Percentiles rank a stretch among this genome's conserved stretches.
Conservation (phyloP, 1,140 invertebrate species). For the Heliothis subflexa region DNA sequence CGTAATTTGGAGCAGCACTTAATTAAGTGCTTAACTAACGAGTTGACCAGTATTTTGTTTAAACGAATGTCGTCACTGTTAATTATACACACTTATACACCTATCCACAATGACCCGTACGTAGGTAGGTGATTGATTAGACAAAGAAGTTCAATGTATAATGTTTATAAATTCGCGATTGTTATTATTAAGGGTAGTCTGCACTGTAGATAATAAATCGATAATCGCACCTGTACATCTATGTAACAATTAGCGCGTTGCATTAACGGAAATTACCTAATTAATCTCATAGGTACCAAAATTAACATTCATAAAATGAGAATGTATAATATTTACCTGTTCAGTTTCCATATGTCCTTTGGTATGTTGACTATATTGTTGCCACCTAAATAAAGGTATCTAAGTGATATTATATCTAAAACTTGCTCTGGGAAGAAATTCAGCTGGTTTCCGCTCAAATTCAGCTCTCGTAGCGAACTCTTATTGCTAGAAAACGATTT, state of each 20-base stretch:
- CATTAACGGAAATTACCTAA: background rate
- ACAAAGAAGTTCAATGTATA: slow-evolving; percentile 32
- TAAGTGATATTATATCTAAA: slow-evolving; percentile 91
- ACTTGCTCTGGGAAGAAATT: slow-evolving; percentile 95
- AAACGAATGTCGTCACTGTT: slow-evolving; percentile 1
- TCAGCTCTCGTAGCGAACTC: slow-evolving; percentile 91
- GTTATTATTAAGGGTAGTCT: slow-evolving; percentile 22
- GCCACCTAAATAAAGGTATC: slow-evolving; percentile 95
- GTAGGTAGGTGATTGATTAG: slow-evolving; percentile 21
- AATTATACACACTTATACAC: background rate
- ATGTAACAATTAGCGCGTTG: background rate
- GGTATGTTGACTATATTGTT: slow-evolving; percentile 94
- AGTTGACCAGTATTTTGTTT: slow-evolving; percentile 2
- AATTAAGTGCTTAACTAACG: background rate
- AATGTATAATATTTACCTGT: slow-evolving; percentile 86
- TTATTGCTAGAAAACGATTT: slow-evolving; percentile 91
- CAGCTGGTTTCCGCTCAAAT: slow-evolving; percentile 96
- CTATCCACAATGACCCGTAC: slow-evolving; percentile 22
- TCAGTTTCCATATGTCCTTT: slow-evolving; percentile 92
- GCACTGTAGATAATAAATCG: background rate
- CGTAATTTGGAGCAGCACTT: background rate
- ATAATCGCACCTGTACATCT: background rate
- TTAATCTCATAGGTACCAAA: no score
- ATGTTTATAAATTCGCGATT: slow-evolving; percentile 35
- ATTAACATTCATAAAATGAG: no score